Percentiles rank a stretch among this genome's conserved stretches.
Conservation (phyloP, 2,113 vertebrate species). For the Saguinus midas region DNA sequence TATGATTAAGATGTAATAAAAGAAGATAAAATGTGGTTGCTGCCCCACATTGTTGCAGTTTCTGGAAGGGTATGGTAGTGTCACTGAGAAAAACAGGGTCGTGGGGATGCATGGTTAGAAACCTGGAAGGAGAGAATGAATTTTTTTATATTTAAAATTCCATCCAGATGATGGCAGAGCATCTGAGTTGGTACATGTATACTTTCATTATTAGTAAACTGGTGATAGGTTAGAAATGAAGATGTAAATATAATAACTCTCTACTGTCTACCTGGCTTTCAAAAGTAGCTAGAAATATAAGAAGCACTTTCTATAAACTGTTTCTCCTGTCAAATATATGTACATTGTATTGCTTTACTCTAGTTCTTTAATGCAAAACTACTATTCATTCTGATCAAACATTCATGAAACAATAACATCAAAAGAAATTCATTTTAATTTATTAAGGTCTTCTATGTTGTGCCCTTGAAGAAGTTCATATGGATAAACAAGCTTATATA, state of each 20-base stretch:
- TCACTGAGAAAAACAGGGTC: neutral
- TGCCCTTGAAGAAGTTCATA: constrained; percentile 81
- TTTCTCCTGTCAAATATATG: constrained; percentile 21
- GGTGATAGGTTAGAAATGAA: neutral
- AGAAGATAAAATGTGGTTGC: neutral
- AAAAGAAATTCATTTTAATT: constrained; percentile 82
- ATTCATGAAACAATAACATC: constrained; percentile 80
- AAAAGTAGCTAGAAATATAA: neutral
- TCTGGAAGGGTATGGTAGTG: neutral
- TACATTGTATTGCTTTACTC: constrained; percentile 74
- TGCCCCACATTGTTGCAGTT: neutral
- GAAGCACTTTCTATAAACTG: constrained; percentile 20
- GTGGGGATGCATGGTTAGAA: neutral
- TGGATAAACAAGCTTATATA: constrained; percentile 80
- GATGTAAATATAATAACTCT: neutral
- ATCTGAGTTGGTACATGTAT: neutral
- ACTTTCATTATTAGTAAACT: neutral
- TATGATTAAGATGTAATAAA: neutral
- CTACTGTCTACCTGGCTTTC: neutral
- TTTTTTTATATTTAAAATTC: neutral
- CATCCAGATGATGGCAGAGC: neutral
- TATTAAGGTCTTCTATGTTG: constrained; percentile 73
- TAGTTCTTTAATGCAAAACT: constrained; percentile 68
- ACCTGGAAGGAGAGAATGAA: neutral
- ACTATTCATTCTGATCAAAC: constrained; percentile 79